Percentiles rank a stretch among this genome's conserved stretches.
phyloP scores from a whole-genome alignment of 2,113 vertebrate species.

The Serinus canaria region DNA sequence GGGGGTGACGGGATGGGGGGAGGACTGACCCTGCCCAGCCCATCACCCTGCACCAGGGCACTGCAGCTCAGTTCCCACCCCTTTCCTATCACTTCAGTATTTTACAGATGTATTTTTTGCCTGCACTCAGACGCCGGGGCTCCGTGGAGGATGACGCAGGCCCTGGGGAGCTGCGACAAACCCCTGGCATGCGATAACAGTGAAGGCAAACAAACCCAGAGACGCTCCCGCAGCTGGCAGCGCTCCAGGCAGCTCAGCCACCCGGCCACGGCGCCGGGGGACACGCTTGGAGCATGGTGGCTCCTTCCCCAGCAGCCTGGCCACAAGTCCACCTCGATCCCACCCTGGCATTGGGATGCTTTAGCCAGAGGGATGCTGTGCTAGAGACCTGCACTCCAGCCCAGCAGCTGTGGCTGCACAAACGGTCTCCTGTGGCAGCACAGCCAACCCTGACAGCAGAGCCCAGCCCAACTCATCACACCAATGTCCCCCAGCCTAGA shows the following conservation, averaged over 20 bases:
- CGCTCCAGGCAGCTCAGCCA: not conserved
- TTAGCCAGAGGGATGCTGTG: not conserved
- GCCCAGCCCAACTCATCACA: not conserved
- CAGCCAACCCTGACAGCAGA: not conserved
- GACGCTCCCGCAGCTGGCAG: constrained; percentile 27
- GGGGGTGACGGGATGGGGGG: not conserved
- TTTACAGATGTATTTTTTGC: not conserved
- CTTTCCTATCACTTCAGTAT: not conserved
- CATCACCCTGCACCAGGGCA: not conserved
- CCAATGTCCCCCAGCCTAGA: not conserved
- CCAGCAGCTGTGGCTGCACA: not conserved
- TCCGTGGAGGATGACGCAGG: constrained; percentile 38
- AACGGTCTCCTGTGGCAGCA: fast-evolving
- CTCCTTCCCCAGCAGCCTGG: not conserved
- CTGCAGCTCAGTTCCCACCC: not conserved
- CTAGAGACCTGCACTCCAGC: fast-evolving
- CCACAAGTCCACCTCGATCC: not conserved
- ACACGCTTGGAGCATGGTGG: not conserved
- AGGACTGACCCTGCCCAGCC: not conserved
- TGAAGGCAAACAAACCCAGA: constrained; percentile 54
- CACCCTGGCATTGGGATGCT: not conserved
- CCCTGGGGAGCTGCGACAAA: constrained; percentile 42
- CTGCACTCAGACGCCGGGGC: not conserved
- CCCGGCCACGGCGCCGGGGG: not conserved
- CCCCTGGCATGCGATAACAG: constrained; percentile 31